phyloP scores from a whole-genome alignment of 2,888 invertebrate genomes.

The Dendrolimus houi region DNA sequence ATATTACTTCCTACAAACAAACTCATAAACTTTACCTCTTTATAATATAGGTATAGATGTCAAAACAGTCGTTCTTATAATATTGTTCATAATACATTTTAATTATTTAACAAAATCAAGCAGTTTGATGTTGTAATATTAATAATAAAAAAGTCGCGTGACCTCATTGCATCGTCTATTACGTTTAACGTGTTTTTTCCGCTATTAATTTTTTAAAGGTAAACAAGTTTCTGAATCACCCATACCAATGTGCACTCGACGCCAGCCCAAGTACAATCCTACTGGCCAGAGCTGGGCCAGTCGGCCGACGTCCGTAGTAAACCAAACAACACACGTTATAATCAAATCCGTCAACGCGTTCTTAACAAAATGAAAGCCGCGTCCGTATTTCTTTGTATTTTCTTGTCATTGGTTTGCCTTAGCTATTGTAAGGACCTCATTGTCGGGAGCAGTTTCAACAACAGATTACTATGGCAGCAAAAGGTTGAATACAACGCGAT shows the following conservation, averaged over 20 bases:
- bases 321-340: slow-evolving; percentile 18
- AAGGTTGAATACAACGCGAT: slow-evolving; percentile 63
- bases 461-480: slow-evolving; percentile 51
- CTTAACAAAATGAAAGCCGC: slow-evolving; percentile 46
- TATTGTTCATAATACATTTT: too few species aligned
- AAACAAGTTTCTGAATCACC: slow-evolving; percentile 31
- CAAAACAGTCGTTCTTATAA: too few species aligned
- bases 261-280: slow-evolving; percentile 1
- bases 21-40: too few species aligned
- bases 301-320: slow-evolving; percentile 30
- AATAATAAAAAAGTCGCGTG: background rate
- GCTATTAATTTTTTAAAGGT: slow-evolving; percentile 16
- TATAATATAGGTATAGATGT: too few species aligned
- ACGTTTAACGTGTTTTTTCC: slow-evolving; percentile 1
- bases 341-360: slow-evolving; percentile 12
- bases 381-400: slow-evolving; percentile 36
- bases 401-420: slow-evolving; percentile 41
- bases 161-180: background rate
- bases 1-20: too few species aligned
- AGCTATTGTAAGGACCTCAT: slow-evolving; percentile 57
- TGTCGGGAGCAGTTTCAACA: slow-evolving; percentile 61
- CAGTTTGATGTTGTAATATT: too few species aligned
- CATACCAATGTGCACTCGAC: slow-evolving; percentile 6
- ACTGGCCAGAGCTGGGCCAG: slow-evolving; percentile 21
- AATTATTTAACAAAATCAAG: too few species aligned